These are phyloP conservation scores for Piaya cayana DNA, from an alignment of 2,113 vertebrate species.

Conservation along the genomic window DNA sequence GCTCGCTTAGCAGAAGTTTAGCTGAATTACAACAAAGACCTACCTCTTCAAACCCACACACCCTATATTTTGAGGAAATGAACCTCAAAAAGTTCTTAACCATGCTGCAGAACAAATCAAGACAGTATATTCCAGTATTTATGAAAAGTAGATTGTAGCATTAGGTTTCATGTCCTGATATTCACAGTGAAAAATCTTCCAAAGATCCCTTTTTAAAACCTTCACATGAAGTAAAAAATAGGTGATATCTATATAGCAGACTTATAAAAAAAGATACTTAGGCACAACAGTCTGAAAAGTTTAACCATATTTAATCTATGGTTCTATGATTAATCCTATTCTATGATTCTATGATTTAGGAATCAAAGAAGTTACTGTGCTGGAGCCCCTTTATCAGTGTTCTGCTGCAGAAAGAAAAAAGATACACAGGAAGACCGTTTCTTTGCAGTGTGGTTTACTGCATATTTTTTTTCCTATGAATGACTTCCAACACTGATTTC, in stretches of 20 bases:
- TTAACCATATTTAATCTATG: background rate
- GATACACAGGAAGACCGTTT: background rate
- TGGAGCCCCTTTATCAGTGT: background rate
- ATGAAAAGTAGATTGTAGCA: background rate
- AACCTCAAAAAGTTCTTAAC: background rate
- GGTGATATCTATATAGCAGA: background rate
- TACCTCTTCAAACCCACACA: background rate
- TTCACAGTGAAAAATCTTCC: background rate
- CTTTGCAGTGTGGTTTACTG: background rate
- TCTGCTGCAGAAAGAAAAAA: background rate
- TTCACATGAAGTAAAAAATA: background rate
- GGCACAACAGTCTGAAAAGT: background rate
- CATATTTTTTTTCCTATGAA: background rate
- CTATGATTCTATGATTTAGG: background rate
- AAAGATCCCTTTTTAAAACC: background rate
- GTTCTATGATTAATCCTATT: no score
- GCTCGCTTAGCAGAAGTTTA: conserved; percentile 3
- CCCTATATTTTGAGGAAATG: background rate
- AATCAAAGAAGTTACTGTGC: background rate
- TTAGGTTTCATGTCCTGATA: background rate
- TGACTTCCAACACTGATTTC: background rate
- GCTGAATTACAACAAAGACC: background rate
- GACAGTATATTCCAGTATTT: background rate
- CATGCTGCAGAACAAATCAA: background rate
- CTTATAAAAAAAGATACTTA: background rate